Percentiles rank a stretch among this genome's conserved stretches.
Conservation (phyloP, 2,888 invertebrate genomes). For the Polydrusus pterygomalis region DNA sequence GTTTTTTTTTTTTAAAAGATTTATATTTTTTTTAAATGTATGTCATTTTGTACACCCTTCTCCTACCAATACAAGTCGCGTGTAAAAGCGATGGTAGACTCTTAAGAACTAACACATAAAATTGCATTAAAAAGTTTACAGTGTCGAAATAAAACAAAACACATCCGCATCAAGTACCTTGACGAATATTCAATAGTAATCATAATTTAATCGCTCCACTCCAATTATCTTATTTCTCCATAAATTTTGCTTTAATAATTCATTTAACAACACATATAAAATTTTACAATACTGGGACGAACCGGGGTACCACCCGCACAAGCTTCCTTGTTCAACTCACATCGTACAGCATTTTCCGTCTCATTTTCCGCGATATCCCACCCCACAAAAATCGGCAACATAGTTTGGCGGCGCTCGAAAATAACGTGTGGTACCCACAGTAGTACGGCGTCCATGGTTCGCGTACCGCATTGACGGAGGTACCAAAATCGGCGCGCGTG, state of each 20-base stretch:
- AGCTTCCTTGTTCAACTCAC: slow-evolving; percentile 5
- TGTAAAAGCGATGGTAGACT: too few species aligned
- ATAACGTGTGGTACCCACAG: slow-evolving; percentile 50
- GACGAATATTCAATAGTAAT: too few species aligned
- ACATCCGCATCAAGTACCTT: slow-evolving; percentile 4
- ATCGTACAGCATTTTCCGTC: neutral
- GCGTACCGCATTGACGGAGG: slow-evolving; percentile 49
- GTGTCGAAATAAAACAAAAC: neutral
- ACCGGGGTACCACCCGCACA: neutral
- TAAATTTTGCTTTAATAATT: slow-evolving; percentile 2
- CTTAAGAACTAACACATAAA: too few species aligned
- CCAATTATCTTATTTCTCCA: neutral
- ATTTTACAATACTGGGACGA: neutral
- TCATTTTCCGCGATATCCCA: slow-evolving; percentile 42
- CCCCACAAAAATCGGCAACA: slow-evolving; percentile 50
- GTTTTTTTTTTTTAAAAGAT: too few species aligned
- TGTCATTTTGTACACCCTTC: too few species aligned
- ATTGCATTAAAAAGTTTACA: neutral
- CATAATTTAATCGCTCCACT: neutral
- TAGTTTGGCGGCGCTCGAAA: slow-evolving; percentile 37
- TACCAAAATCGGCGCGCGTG: slow-evolving; percentile 49
- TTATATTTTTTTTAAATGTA: too few species aligned
- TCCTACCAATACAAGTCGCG: too few species aligned
- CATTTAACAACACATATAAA: too few species aligned
- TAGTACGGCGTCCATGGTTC: slow-evolving; percentile 50